phyloP scores from a whole-genome alignment of 2,888 invertebrate genomes.

The Andrena bucephala region DNA sequence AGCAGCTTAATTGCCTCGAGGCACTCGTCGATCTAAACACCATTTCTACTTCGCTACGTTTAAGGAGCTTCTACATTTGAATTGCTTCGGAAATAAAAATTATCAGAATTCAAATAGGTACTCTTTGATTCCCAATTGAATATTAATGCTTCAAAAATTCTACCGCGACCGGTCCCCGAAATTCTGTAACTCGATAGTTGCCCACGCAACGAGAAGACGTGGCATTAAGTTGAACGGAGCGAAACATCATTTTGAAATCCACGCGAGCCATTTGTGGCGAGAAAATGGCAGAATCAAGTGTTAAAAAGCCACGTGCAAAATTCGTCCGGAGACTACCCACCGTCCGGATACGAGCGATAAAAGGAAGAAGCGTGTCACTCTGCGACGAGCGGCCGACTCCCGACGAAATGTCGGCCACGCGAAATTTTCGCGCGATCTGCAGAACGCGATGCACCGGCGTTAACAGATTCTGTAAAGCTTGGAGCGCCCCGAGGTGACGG shows the following conservation, averaged over 20 bases:
- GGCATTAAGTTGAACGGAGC: too few relatives aligned
- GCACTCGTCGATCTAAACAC: background rate
- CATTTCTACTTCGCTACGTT: background rate
- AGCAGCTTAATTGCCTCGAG: background rate
- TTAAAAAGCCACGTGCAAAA: too few relatives aligned
- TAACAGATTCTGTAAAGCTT: constrained; percentile 40
- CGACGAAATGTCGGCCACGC: constrained; percentile 10
- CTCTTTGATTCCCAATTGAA: too few relatives aligned
- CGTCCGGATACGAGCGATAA: background rate
- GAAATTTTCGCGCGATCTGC: constrained; percentile 47
- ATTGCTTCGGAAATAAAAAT: too few relatives aligned
- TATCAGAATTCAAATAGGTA: too few relatives aligned
- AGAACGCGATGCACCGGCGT: constrained; percentile 31
- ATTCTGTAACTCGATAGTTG: too few relatives aligned
- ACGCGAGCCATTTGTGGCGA: background rate
- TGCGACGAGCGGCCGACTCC: constrained; percentile 10
- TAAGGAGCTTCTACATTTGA: too few relatives aligned
- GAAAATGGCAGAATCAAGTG: background rate
- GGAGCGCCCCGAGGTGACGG: constrained; percentile 9
- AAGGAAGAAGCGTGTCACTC: background rate
- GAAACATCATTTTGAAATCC: too few relatives aligned
- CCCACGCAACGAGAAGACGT: too few relatives aligned
- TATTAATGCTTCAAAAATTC: too few relatives aligned
- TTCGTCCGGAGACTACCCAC: too few relatives aligned
- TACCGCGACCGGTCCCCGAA: too few relatives aligned